Evolutionary conservation across 2,888 invertebrate species (phyloP), one percentile per base, ranked within the genome.

Genomic region (Rhogogaster chlorosoma): DNA sequence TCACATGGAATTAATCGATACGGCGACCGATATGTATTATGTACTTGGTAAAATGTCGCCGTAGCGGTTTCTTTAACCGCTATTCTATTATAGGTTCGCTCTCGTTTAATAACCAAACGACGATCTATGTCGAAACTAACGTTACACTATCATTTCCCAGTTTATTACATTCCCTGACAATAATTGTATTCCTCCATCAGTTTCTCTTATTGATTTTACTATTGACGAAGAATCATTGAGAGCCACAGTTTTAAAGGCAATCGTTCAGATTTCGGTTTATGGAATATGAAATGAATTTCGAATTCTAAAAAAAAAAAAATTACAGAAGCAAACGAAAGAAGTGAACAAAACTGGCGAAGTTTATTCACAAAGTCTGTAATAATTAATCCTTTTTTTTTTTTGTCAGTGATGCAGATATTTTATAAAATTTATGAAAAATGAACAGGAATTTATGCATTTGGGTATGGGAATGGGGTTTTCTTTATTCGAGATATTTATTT

Each of bases 1-100:
- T 91, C 92, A 92, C 92, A 92, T 91, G 92, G 92, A 92, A 93
- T 93, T 93, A 93, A 93, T 93, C 93, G 93, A 93, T 93, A 93
- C 86, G 89, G 88, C 93, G 93, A 93, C 93, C 93, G 93, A 93
- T 93, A 92, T 89, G 90, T 89, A 90, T 87, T 89, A 89, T 89
- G 89, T 90, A 88, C 87, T 75, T 77, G 71, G 49, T 64, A 32
- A 29, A 83, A 84, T 73, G 57, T 80, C 77, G 45, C 42, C 73
- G 57, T 61, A 71, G 78, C 80, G n/a, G 49, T 77, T n/a, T 49
- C 57, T 53, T 49, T 49, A 38, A 12, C 29, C 36, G 42, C 38
- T 53, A 26, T 61, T 61, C 22, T 61, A 61, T 26, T 64, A 32
- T 29, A 29, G 22, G 9, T 38, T 18, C 3, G 9, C n/a, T 71